Base-by-base conservation (phyloP, 2,797 vertebrate species). In the Sitta carolinensis region DNA sequence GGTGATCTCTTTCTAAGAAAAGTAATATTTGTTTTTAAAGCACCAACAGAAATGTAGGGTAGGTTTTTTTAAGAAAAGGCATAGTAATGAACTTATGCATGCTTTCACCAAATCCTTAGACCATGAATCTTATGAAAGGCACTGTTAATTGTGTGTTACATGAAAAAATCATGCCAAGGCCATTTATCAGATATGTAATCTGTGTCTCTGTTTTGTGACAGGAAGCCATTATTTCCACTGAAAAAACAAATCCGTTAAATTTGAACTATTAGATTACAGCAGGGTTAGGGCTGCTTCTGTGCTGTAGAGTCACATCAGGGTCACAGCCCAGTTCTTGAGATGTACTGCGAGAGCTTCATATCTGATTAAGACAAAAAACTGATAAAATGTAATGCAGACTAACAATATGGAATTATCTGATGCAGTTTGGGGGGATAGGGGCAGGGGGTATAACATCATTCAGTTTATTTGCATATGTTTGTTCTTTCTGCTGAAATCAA, bases 201-300 rank as follows among this genome's bases (percentile, higher is more conserved):
- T 87, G 93, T 58, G 68, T 77, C 83, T 96, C 90, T 92, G 84
- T 87, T 94, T 95, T 96, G 92, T 94, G 95, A 96, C 92, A 95
- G 95, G 94, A 97, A 96, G 81, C 92, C 94, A 94, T 96, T 97
- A 90, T 93, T 97, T 96, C 95, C 89, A 91, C 89, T 89, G 93
- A 87, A 96, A 96, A 94, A 97, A 94, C 87, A 96, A 96, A 96
- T 96, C 93, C 4, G 78, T 90, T 94, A 91, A 93, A 95, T 93
- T 96, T 92, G 91, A 95, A 81, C 91, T 97, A 95, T 96, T 96
- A 94, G 93, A 97, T 96, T 96, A 96, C 91, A 79, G 91, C 87
- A 80, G 90, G 92, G 77, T 87, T 93, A 80, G 94, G 48, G 85
- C 95, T 77, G 61, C 62, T 93, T 96, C 87, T 81, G 89, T 91